Percentiles rank a stretch among this genome's conserved stretches.
phyloP scores from a whole-genome alignment of 2,888 invertebrate genomes.

The Formica aserva region DNA sequence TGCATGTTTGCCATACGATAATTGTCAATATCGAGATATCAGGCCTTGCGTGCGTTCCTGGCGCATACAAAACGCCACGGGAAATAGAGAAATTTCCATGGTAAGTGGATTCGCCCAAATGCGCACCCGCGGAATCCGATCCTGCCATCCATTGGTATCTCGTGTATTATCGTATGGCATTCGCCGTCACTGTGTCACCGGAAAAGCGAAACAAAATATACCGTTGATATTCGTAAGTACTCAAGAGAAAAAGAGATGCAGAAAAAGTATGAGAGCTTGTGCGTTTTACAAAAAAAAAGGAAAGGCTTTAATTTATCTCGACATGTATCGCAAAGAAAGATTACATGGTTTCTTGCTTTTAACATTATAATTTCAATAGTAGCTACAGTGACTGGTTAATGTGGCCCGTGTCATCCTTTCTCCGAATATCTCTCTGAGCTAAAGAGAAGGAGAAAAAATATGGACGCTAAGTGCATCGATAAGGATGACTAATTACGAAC shows the following conservation, averaged over 20 bases:
- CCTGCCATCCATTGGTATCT: constrained; percentile 35
- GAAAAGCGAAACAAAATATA: background rate
- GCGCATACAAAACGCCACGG: constrained; percentile 64
- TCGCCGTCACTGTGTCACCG: background rate
- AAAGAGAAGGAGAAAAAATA: constrained; percentile 3
- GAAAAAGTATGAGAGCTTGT: background rate
- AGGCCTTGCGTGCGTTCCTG: constrained; percentile 34
- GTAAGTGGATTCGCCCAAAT: constrained; percentile 73
- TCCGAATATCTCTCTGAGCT: background rate
- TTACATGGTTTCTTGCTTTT: background rate
- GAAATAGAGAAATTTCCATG: constrained; percentile 78
- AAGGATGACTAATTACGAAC: constrained; percentile 50
- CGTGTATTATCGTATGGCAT: background rate
- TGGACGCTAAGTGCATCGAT: constrained; percentile 27
- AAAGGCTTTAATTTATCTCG: background rate
- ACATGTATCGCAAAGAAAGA: background rate
- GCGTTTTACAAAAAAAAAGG: background rate
- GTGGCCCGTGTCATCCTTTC: background rate
- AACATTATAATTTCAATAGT: constrained; percentile 22
- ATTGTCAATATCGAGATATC: constrained; percentile 49
- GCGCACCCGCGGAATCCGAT: constrained; percentile 58
- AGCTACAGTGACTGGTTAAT: background rate
- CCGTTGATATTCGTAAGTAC: background rate
- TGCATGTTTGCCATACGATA: constrained; percentile 47
- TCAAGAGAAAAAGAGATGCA: background rate